These are phyloP conservation scores for Carabus problematicus DNA, from an alignment of 2,888 invertebrate genomes.

Conservation along the genomic window DNA sequence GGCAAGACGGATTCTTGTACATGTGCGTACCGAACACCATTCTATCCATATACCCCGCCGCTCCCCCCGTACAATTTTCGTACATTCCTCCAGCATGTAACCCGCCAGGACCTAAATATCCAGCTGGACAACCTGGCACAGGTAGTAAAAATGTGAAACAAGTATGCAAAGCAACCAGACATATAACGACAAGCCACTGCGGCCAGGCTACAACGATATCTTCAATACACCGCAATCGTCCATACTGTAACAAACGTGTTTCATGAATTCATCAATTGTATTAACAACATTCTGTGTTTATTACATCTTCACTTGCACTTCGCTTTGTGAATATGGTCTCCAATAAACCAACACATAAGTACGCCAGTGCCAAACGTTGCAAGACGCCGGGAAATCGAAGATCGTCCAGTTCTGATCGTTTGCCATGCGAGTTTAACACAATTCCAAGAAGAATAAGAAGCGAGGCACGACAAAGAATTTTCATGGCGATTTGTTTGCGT, in stretches of 20 bases:
- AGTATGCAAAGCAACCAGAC: constrained; percentile 69
- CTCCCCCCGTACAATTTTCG: constrained; percentile 82
- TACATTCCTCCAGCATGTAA: constrained; percentile 64
- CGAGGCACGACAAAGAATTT: constrained; percentile 65
- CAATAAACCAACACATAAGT: constrained; percentile 75
- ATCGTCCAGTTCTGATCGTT: constrained; percentile 60
- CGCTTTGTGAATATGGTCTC: constrained; percentile 64
- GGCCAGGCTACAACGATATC: constrained; percentile 72
- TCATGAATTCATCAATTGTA: not conserved
- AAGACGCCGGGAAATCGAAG: constrained; percentile 82
- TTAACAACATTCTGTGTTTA: not conserved
- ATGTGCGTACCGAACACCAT: constrained; percentile 70
- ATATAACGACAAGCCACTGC: constrained; percentile 75
- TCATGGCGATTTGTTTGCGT: constrained; percentile 61
- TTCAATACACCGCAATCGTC: constrained; percentile 64
- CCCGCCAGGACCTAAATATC: constrained; percentile 87
- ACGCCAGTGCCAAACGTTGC: constrained; percentile 81
- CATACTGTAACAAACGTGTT: constrained; percentile 49
- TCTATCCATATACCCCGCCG: constrained; percentile 82
- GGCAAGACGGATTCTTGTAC: constrained; percentile 67
- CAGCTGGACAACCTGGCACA: constrained; percentile 80
- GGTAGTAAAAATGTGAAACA: constrained; percentile 71
- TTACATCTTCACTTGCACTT: constrained; percentile 52
- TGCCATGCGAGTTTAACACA: constrained; percentile 65
- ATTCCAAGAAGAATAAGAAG: constrained; percentile 71